These are phyloP conservation scores for Esox lucius DNA, from an alignment of 2,797 vertebrate genomes.

Conservation along the genomic window DNA sequence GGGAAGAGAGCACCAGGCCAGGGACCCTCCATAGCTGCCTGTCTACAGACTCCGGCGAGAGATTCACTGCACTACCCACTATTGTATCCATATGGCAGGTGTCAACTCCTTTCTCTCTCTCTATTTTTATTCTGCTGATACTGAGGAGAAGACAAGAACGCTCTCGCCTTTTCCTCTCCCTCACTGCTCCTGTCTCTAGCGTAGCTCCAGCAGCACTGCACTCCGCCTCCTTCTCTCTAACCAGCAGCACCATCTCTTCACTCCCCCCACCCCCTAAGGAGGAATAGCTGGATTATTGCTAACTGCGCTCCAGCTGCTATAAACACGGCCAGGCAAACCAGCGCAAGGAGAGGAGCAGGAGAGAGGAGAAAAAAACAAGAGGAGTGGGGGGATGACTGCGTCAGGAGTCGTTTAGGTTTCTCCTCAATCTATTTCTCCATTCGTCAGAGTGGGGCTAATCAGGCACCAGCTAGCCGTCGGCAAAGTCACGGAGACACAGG, in stretches of 20 bases:
- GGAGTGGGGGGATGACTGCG: conserved; percentile 72
- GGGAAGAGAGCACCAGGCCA: conserved; percentile 11
- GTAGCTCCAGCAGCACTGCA: conserved; percentile 68
- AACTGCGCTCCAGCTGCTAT: conserved; percentile 82
- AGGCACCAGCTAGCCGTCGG: conserved; percentile 71
- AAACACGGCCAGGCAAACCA: conserved; percentile 70
- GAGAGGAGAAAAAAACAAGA: conserved; percentile 67
- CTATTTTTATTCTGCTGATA: conserved; percentile 27
- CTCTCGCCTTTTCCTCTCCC: conserved; percentile 48
- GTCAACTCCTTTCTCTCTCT: conserved; percentile 35
- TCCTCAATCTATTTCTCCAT: conserved; percentile 75
- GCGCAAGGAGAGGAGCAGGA: conserved; percentile 60
- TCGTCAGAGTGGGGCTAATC: conserved; percentile 78
- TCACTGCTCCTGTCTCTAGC: conserved; percentile 56
- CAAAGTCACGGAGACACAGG: conserved; percentile 76
- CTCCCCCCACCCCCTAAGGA: conserved; percentile 70
- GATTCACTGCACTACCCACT: conserved; percentile 57
- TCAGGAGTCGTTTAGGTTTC: conserved; percentile 78
- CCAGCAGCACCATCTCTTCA: conserved; percentile 28
- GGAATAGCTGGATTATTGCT: conserved; percentile 87
- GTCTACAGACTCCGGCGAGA: conserved; percentile 56
- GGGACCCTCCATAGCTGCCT: conserved; percentile 50
- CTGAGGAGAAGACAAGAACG: conserved; percentile 59
- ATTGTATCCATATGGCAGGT: conserved; percentile 49
- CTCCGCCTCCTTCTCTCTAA: conserved; percentile 51